Evolutionary conservation across 1,140 invertebrate species (phyloP), one percentile per base, ranked within the genome.

Genomic region (Schlechtendalia chinensis): DNA sequence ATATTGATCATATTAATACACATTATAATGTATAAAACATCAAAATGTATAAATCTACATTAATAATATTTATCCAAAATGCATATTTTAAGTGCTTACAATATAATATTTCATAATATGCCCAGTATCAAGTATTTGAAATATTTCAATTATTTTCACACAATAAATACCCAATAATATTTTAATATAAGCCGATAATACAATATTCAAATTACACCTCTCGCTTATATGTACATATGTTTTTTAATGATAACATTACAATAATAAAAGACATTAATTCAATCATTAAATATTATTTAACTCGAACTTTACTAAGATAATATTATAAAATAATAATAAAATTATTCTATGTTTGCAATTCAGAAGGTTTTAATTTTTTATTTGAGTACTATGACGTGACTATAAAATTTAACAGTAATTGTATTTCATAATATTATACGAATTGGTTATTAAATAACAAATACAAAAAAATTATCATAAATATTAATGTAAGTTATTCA

Each of bases 241-340:
- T 5, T 65, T 47, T 50, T 2, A 69, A 2, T 16, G 22, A 50
- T 24, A 16, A 17, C 17, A 50, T n/a, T n/a, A 11, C 12, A 67
- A 14, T 22, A 50, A 27, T 50, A 16, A 8, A 17, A 69, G 45
- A 50, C n/a, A 47, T 69, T 69, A 47, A 24, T n/a, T n/a, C n/a
- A 69, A 27, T 69, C 67, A 50, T 50, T 39, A 69, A 69, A 69
- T 39, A 50, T 50, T 39, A 69, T 69, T 69, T 50, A 69, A 50
- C 67, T 50, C 45, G n/a, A 69, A 50, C 17, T 17, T 14, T n/a
- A 50, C 17, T 11, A 6, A 24, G 45, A 50, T 69, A 22, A 69
- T n/a, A 69, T 8, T n/a, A n/a, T n/a, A n/a, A n/a, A n/a, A n/a
- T n/a, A n/a, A n/a, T n/a, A n/a, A n/a, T n/a, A n/a, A n/a, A n/a